Evolutionary conservation across 2,888 invertebrate genomes (phyloP).

Genomic region (Dugesia japonica): DNA sequence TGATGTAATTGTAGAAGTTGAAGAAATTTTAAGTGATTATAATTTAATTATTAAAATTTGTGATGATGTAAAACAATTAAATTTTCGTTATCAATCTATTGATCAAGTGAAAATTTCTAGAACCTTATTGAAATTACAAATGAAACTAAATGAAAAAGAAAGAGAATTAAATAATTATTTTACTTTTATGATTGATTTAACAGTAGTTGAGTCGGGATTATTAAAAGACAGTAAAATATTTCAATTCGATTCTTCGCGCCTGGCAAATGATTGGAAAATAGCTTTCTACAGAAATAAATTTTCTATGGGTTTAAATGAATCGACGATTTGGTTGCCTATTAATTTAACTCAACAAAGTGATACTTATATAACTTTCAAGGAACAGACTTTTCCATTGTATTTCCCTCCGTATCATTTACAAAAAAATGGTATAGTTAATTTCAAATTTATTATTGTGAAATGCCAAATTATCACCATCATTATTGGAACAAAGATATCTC

Average conservation of each 20-base stretch:
- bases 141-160: background rate
- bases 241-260: background rate
- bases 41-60: background rate
- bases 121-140: background rate
- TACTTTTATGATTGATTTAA: background rate
- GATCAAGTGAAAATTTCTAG: background rate
- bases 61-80: background rate
- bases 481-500: background rate
- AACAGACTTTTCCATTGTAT: background rate
- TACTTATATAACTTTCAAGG: too few species aligned
- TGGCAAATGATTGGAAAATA: background rate
- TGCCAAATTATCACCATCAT: background rate
- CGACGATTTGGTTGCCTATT: background rate
- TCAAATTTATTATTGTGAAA: background rate
- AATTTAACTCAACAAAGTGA: background rate
- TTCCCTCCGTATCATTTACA: background rate
- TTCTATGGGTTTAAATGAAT: background rate
- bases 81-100: background rate
- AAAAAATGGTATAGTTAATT: background rate
- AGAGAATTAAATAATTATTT: constrained; percentile 15
- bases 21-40: background rate
- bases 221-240: background rate
- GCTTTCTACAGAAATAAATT: background rate
- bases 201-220: background rate
- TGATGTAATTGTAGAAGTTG: background rate